Base-by-base conservation (phyloP, 2,113 vertebrate species). In the Lepus americanus region DNA sequence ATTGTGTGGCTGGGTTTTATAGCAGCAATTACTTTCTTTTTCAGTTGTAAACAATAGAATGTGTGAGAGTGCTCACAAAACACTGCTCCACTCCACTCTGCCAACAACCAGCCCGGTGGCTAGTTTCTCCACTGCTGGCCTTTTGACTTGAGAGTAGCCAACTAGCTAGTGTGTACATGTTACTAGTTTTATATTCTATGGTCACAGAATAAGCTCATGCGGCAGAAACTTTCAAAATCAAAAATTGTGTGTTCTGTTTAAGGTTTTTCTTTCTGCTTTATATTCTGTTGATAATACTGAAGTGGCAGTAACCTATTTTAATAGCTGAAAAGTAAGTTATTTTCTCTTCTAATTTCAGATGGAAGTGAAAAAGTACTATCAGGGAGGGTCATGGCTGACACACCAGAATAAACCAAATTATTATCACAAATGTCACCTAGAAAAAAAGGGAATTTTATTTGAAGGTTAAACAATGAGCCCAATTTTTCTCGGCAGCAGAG, bases 11-110 rank as follows among this genome's bases (percentile, higher is more conserved):
- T 4, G 2, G 2, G 2, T 84, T 97, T 94, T 95, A 96, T 33
- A 74, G 55, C 44, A 64, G 85, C 63, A 81, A 80, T 97, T 90
- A 63, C 85, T 81, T 95, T 83, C 67, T 59, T 87, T 94, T 69
- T 25, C 55, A 63, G 80, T 87, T 92, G 55, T 87, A 90, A 89
- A 94, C 80, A 70, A 55, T 19, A 79, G 76, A 84, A 77, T 16
- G 84, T 67, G 25, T 61, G 53, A 80, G 79, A 78, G 23, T 14
- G 25, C n/a, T 77, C 39, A 61, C 49, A 90, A 81, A 89, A 55
- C 8, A 69, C 55, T n/a, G 6, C 4, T 90, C 80, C 8, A 5
- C 86, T 39, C 33, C 55, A 59, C 27, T 73, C 29, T 23, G 69
- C 55, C 53, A 92, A 74, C 17, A 79, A 16, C 39, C 70, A 13